Evolutionary conservation across 1,140 invertebrate genomes (phyloP).

Genomic region (Maniola jurtina): DNA sequence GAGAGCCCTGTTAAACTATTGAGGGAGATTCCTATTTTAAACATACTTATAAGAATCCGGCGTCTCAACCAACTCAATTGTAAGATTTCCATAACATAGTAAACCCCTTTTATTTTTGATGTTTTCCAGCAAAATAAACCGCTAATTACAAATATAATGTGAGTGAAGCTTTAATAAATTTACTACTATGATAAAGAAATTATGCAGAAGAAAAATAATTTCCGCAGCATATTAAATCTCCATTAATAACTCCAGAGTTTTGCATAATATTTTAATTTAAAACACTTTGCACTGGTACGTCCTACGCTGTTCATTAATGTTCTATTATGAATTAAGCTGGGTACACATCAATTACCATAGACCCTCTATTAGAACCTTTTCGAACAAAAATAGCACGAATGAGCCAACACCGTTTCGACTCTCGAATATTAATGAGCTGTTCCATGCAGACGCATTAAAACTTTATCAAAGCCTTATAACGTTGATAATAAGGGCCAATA

Average conservation of each 20-base stretch:
- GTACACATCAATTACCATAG: slow-evolving; percentile 18
- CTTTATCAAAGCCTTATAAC: neutral
- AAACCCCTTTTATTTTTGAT: no score
- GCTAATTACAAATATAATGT: neutral
- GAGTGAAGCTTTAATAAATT: neutral
- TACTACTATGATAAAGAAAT: neutral
- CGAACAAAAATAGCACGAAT: slow-evolving; percentile 26
- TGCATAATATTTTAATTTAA: slow-evolving; percentile 14
- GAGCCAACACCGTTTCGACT: slow-evolving; percentile 30
- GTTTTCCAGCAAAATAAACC: no score
- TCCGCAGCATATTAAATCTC: neutral
- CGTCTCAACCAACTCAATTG: no score
- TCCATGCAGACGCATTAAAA: slow-evolving; percentile 11
- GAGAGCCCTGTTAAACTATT: no score
- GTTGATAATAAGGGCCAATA: slow-evolving; percentile 13
- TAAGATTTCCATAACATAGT: no score
- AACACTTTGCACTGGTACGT: neutral
- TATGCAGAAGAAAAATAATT: neutral
- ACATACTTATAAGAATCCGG: no score
- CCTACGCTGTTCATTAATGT: slow-evolving; percentile 12
- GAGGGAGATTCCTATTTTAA: no score
- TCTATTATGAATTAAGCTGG: slow-evolving; percentile 18
- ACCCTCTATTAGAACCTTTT: slow-evolving; percentile 27
- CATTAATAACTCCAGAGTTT: neutral
- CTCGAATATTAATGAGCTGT: slow-evolving; percentile 37